Percentiles rank a stretch among this genome's conserved stretches.
Conservation (phyloP, 2,888 invertebrate species). For the Anoplius nigerrimus region DNA sequence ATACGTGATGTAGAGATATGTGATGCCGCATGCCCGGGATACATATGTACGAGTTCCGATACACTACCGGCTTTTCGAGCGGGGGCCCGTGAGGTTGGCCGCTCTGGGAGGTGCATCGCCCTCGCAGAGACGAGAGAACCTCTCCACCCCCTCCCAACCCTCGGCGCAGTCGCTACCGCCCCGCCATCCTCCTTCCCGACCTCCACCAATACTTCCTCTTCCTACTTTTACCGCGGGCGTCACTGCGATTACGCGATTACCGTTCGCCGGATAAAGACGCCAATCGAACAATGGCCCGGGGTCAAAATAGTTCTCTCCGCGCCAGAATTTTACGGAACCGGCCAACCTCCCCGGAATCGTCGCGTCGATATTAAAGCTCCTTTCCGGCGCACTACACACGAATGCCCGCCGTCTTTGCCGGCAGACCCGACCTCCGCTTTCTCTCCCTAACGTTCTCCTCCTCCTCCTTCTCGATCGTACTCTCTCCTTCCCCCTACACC, state of each 20-base stretch:
- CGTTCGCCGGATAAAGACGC: neutral
- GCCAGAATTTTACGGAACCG: too few relatives aligned
- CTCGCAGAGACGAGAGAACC: constrained; percentile 34
- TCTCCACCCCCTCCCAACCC: constrained; percentile 16
- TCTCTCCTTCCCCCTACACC: neutral
- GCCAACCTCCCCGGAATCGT: too few relatives aligned
- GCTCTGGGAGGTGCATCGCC: constrained; percentile 26
- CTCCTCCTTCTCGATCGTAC: neutral
- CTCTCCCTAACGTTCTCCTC: neutral
- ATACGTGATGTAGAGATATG: constrained; percentile 49
- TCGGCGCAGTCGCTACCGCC: too few relatives aligned
- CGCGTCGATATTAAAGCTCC: too few relatives aligned
- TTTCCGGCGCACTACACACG: too few relatives aligned
- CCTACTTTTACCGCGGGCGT: constrained; percentile 26
- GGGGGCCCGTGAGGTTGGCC: constrained; percentile 3
- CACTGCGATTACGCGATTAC: neutral
- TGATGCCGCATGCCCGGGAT: constrained; percentile 33
- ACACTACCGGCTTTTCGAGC: constrained; percentile 19
- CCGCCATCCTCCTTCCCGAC: too few relatives aligned
- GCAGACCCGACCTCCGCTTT: neutral
- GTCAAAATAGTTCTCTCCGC: too few relatives aligned
- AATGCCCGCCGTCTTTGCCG: neutral
- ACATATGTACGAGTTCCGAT: constrained; percentile 25
- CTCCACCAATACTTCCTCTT: too few relatives aligned
- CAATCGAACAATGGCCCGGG: too few relatives aligned